Conservation (phyloP, 2,797 vertebrate genomes). For the Lagorchestes hirsutus region DNA sequence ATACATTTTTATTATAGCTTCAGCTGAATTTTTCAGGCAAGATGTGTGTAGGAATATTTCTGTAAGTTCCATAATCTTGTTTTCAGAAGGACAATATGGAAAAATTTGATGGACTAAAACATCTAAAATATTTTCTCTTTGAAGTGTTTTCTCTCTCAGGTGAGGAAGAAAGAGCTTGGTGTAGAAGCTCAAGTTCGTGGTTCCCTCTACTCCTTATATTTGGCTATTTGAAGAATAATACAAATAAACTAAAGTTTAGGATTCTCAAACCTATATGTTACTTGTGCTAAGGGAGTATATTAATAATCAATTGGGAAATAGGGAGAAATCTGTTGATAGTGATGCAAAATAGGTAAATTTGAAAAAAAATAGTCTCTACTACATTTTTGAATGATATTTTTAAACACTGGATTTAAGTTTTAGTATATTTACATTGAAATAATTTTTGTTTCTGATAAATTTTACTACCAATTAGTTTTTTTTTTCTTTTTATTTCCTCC, state of each 20-base stretch:
- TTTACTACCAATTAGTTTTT: conserved; percentile 54
- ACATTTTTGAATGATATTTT: neutral
- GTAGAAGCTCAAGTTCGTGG: neutral
- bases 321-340: neutral
- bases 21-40: conserved; percentile 33
- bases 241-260: conserved; percentile 3
- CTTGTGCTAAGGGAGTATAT: conserved; percentile 10
- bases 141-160: neutral
- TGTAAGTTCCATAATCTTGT: neutral
- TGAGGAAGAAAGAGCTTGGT: neutral
- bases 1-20: conserved; percentile 45
- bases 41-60: conserved; percentile 38
- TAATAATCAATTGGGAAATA: conserved; percentile 26
- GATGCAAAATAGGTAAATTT: conserved; percentile 14
- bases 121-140: neutral
- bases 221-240: conserved; percentile 41
- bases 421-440: neutral
- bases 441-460: conserved; percentile 16
- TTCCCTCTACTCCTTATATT: neutral
- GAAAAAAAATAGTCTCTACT: neutral
- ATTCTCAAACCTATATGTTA: conserved; percentile 44
- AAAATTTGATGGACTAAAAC: conserved; percentile 42
- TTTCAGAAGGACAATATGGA: conserved; percentile 47
- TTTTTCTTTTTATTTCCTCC: conserved; percentile 31
- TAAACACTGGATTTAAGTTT: conserved; percentile 48